Base-by-base conservation (phyloP, 2,113 vertebrate genomes). In the Hydropotes inermis region DNA sequence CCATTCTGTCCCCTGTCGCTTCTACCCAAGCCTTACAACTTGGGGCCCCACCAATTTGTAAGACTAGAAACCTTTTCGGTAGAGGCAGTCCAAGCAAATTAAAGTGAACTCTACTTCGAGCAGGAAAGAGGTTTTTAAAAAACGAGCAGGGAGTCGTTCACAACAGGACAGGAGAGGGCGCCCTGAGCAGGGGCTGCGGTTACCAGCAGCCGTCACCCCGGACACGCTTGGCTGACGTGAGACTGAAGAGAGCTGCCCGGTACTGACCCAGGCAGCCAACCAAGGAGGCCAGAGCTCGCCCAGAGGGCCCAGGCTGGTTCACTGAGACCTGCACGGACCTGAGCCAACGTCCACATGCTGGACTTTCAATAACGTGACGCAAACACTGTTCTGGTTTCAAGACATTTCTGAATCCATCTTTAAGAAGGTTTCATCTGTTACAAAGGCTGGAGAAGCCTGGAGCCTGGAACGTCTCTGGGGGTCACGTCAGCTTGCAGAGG, bases 261-360 rank as follows among this genome's bases (percentile, higher is more conserved):
- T 14, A 3, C n/a, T 1, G 1, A 0, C 36, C 10, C 0, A 11
- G 25, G 47, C 28, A 3, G 47, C 25, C 0, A 23, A 1, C 4
- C 58, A 16, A 1, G 25, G 33, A 19, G 52, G 25, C 60, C 43
- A 0, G 16, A 3, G 0, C 13, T 1, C 0, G 12, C 50, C 27
- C 3, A 0, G 14, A 27, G 2, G 33, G n/a, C 16, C 0, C 2
- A 11, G 12, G 81, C 12, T 4, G 36, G 28, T 4, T 19, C 17
- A 7, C 0, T 14, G 3, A n/a, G 84, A 27, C 6, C 58, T 7
- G n/a, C 55, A 23, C 30, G 3, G 47, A 67, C 9, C 83, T 15
- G 0, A 6, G 74, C 2, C 6, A 10, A n/a, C 0, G 1, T 8
- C 10, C 82, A 7, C 0, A 0, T 0, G 27, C 16, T 17, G 7